Percentiles rank a stretch among this genome's conserved stretches.
Evolutionary conservation across 2,888 invertebrate genomes (phyloP).

Genomic region (Drosophila niveifrons): DNA sequence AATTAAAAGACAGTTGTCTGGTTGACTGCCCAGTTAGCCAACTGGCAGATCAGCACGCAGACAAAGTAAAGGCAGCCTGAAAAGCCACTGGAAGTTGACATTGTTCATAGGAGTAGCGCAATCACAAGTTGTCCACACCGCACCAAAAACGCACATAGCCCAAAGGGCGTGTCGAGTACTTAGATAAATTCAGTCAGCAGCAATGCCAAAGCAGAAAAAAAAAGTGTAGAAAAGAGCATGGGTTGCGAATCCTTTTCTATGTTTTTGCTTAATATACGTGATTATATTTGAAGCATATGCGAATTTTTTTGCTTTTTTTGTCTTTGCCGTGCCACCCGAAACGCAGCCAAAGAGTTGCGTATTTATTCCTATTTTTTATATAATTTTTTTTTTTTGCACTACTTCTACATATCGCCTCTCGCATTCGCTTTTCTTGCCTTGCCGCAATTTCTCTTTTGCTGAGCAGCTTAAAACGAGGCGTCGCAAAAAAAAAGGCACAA

Average conservation of each 20-base stretch:
- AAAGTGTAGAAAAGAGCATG: neutral
- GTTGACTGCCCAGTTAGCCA: conserved; percentile 28
- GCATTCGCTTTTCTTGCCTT: conserved; percentile 2
- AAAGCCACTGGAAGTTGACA: neutral
- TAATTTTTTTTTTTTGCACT: conserved; percentile 21
- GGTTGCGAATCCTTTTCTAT: conserved; percentile 40
- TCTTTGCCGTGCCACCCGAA: conserved; percentile 29
- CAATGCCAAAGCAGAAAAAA: neutral
- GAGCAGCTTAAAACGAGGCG: conserved; percentile 39
- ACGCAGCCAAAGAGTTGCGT: conserved; percentile 35
- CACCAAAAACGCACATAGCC: conserved; percentile 3
- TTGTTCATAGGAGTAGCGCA: conserved; percentile 37
- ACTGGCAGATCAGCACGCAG: conserved; percentile 15
- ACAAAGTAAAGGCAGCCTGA: neutral
- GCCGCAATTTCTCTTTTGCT: conserved; percentile 7
- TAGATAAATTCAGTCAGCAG: conserved; percentile 29
- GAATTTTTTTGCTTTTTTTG: conserved; percentile 43
- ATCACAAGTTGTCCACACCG: conserved; percentile 31
- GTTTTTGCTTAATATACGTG: conserved; percentile 44
- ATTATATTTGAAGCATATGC: conserved; percentile 61
- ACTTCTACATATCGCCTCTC: neutral
- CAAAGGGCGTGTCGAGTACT: conserved; percentile 17
- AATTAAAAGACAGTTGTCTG: conserved; percentile 74
- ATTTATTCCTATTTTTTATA: conserved; percentile 35
- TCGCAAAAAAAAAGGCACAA: conserved; percentile 16